Evolutionary conservation across 2,797 vertebrate genomes (phyloP).

Genomic region (Heterohyrax brucei): DNA sequence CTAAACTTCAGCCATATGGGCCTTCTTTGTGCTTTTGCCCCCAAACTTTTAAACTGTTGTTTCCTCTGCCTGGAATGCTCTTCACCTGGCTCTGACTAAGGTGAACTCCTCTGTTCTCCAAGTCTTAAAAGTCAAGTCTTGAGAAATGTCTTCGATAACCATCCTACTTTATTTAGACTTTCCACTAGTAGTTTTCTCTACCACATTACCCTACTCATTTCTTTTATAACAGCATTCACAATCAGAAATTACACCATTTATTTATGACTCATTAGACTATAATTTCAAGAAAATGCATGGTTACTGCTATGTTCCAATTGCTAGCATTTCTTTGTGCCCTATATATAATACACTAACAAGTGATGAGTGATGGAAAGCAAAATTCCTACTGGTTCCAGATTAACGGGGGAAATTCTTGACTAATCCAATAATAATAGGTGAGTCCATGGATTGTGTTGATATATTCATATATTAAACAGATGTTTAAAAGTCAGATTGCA

Average conservation of each 20-base stretch:
- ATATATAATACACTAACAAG: not conserved
- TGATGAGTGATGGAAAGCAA: not conserved
- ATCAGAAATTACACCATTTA: not conserved
- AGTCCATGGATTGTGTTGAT: not conserved
- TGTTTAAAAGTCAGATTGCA: slow-evolving; percentile 34
- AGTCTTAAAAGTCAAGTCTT: not conserved
- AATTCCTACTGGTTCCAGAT: not conserved
- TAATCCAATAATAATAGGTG: not conserved
- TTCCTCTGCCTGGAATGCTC: not conserved
- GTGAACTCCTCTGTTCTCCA: not conserved
- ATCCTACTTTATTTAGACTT: not conserved
- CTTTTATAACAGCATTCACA: not conserved
- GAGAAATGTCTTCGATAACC: not conserved
- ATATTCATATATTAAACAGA: not conserved
- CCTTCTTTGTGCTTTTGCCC: not conserved
- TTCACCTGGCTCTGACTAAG: not conserved
- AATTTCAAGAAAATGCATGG: not conserved
- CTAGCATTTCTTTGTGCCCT: not conserved
- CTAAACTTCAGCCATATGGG: not conserved
- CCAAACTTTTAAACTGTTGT: not conserved
- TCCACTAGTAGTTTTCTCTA: not conserved
- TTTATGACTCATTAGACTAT: not conserved
- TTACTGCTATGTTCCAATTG: not conserved
- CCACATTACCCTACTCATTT: not conserved
- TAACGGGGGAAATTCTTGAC: not conserved